These are phyloP conservation scores for Pollenia labialis DNA, from an alignment of 2,888 invertebrate genomes.

Conservation along the genomic window DNA sequence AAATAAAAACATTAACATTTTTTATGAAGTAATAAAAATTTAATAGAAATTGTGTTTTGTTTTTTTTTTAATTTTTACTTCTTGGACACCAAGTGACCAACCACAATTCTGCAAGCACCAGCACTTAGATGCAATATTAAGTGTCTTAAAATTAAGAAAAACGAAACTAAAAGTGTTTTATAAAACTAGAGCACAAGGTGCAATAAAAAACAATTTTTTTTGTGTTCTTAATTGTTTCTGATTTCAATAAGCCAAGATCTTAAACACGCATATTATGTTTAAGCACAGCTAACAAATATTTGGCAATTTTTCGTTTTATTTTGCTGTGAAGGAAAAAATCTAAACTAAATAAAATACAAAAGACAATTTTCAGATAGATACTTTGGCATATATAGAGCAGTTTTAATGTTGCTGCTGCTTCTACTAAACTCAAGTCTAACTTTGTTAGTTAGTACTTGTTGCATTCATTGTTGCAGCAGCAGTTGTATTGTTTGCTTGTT, in stretches of 20 bases:
- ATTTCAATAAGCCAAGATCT: constrained; percentile 22
- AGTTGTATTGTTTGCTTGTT: constrained; percentile 28
- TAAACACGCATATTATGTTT: constrained; percentile 68
- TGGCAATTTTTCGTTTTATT: constrained; percentile 65
- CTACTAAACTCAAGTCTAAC: constrained; percentile 43
- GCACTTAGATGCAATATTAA: constrained; percentile 30
- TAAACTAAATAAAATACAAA: constrained; percentile 38
- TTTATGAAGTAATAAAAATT: constrained; percentile 70
- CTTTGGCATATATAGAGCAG: constrained; percentile 53
- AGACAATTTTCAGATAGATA: constrained; percentile 29
- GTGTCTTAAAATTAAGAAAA: constrained; percentile 39
- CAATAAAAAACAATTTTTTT: constrained; percentile 38
- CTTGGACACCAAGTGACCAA: constrained; percentile 53
- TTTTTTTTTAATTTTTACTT: constrained; percentile 14
- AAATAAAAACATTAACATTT: constrained; percentile 68
- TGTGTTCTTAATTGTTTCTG: background rate
- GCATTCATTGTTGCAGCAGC: constrained; percentile 43
- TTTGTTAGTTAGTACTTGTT: constrained; percentile 57
- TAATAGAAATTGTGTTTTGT: constrained; percentile 57
- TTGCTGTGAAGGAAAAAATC: constrained; percentile 23
- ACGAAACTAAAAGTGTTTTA: constrained; percentile 44
- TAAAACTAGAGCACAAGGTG: constrained; percentile 70
- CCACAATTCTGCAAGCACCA: background rate
- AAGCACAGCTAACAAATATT: constrained; percentile 45
- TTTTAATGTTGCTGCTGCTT: constrained; percentile 24